Conservation (phyloP, 2,113 vertebrate species). For the Melanostigma gelatinosum region DNA sequence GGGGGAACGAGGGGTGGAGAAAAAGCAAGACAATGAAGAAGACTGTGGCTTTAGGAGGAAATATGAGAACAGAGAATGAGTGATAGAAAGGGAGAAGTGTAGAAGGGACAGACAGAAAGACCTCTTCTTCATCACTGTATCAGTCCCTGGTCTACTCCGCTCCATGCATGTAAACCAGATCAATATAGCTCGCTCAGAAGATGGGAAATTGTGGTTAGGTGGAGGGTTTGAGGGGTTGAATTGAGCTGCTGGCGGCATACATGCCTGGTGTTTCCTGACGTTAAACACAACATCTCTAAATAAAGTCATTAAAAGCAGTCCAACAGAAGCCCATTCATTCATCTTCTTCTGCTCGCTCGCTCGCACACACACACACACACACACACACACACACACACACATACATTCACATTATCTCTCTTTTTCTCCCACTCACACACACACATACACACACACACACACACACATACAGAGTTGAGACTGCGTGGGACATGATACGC, state of each 20-base stretch:
- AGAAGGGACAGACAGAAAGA: constrained; percentile 1
- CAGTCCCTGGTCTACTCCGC: background rate
- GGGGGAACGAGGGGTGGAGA: constrained; percentile 10
- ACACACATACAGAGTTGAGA: constrained; percentile 17
- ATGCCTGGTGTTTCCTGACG: constrained; percentile 91
- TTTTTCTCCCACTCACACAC: constrained; percentile 14
- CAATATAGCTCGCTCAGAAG: constrained; percentile 84
- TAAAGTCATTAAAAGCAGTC: constrained; percentile 87
- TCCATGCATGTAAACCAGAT: constrained; percentile 87
- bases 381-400: constrained; percentile 20
- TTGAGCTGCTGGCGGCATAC: constrained; percentile 86
- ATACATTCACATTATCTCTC: constrained; percentile 10
- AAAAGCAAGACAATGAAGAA: constrained; percentile 46
- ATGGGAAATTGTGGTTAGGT: constrained; percentile 72
- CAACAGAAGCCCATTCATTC: constrained; percentile 79
- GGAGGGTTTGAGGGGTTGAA: constrained; percentile 66
- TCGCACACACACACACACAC: constrained; percentile 16
- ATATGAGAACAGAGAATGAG: constrained; percentile 15
- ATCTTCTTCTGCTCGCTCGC: constrained; percentile 39
- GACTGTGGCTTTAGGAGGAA: constrained; percentile 38
- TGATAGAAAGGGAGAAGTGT: background rate
- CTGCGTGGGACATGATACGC: constrained; percentile 48
- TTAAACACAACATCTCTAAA: constrained; percentile 93
- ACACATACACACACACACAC: constrained; percentile 44
- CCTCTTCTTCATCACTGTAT: constrained; percentile 21